A percentile compares a stretch with the other conserved stretches of the same genome.
phyloP scores from a whole-genome alignment of 2,113 vertebrate species.

The Ovibos moschatus region DNA sequence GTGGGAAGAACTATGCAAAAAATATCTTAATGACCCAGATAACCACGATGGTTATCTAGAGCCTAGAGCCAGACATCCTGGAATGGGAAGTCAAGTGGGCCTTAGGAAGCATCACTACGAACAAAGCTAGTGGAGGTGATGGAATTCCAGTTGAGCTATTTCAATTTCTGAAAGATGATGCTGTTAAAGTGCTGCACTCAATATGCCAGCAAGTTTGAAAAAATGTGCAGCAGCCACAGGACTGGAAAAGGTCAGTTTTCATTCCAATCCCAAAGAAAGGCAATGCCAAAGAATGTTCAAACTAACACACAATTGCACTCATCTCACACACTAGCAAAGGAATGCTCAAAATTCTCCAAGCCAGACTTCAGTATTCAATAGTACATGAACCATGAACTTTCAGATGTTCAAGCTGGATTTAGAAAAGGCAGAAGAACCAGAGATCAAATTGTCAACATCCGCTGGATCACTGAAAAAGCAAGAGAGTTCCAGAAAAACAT shows the following conservation, averaged over 20 bases:
- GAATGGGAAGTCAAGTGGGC: neutral
- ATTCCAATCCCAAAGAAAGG: neutral
- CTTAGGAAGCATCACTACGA: neutral
- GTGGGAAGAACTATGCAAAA: neutral
- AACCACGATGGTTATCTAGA: neutral
- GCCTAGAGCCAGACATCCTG: neutral
- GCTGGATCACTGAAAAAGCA: neutral
- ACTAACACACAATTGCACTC: neutral
- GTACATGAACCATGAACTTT: neutral
- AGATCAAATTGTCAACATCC: neutral
- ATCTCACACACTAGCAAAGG: neutral
- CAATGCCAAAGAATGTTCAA: neutral
- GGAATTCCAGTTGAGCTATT: neutral
- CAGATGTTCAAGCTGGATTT: neutral
- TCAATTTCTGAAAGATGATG: accelerated
- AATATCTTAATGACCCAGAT: neutral
- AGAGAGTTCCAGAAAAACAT: neutral
- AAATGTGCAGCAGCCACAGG: neutral
- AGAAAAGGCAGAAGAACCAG: neutral
- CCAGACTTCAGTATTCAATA: neutral
- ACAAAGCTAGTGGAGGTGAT: neutral
- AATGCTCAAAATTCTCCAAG: neutral
- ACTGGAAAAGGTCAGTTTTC: neutral
- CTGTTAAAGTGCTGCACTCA: neutral
- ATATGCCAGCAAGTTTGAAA: neutral